Evolutionary conservation across 2,888 invertebrate genomes (phyloP).

Genomic region (Platycheirus albimanus): DNA sequence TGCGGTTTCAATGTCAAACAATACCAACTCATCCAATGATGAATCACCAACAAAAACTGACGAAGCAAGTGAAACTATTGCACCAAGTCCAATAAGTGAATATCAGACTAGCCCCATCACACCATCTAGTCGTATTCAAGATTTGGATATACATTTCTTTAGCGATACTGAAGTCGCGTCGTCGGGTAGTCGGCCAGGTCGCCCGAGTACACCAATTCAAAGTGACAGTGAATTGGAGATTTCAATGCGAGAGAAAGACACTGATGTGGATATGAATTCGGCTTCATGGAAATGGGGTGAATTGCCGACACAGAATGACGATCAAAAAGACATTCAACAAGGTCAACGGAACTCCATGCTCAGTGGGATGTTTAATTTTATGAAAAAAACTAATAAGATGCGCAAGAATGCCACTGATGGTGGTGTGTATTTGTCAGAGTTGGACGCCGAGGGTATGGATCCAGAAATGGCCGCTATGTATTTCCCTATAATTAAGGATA

Average conservation of each 20-base stretch:
- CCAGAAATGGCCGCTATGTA: slow-evolving; percentile 96
- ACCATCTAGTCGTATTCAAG: slow-evolving; percentile 82
- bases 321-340: slow-evolving; percentile 78
- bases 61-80: slow-evolving; percentile 75
- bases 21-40: slow-evolving; percentile 79
- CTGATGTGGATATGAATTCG: slow-evolving; percentile 77
- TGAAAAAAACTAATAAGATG: slow-evolving; percentile 89
- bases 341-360: slow-evolving; percentile 88
- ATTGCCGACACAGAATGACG: slow-evolving; percentile 84
- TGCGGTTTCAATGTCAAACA: slow-evolving; percentile 77
- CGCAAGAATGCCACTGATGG: slow-evolving; percentile 84
- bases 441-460: slow-evolving; percentile 92
- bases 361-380: slow-evolving; percentile 96
- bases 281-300: slow-evolving; percentile 95
- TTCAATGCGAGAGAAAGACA: slow-evolving; percentile 82
- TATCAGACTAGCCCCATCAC: slow-evolving; percentile 79
- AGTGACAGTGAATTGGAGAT: slow-evolving; percentile 97
- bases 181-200: slow-evolving; percentile 86
- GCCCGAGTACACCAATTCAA: slow-evolving; percentile 93
- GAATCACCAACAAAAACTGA: slow-evolving; percentile 80
- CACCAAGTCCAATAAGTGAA: slow-evolving; percentile 77
- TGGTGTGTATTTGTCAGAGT: slow-evolving; percentile 95
- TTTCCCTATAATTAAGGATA: slow-evolving; percentile 85
- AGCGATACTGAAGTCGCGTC: slow-evolving; percentile 96
- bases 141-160: slow-evolving; percentile 93